phyloP scores from a whole-genome alignment of 2,797 vertebrate genomes.

The Poecilia wingei region DNA sequence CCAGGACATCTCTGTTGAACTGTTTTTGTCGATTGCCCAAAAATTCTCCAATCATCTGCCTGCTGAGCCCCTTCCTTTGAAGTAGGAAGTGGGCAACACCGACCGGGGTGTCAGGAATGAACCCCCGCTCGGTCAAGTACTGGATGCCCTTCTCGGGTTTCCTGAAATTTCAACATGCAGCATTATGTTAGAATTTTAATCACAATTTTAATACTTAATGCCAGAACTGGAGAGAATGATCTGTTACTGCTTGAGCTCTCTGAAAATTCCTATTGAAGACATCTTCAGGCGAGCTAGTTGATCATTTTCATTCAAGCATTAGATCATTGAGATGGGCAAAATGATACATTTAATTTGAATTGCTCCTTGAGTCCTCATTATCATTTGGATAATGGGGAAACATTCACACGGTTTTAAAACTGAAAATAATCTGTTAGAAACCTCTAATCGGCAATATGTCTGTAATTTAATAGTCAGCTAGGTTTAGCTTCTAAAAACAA shows the following conservation, averaged over 20 bases:
- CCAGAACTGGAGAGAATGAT: background rate
- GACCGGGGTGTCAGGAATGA: conserved; percentile 94
- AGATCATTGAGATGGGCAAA: background rate
- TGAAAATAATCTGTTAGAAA: conserved; percentile 6
- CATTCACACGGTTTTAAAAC: conserved; percentile 4
- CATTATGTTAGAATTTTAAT: conserved; percentile 2
- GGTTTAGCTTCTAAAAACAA: background rate
- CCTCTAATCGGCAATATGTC: conserved; percentile 2
- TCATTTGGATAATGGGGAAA: background rate
- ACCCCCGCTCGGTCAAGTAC: conserved; percentile 94
- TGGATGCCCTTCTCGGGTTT: conserved; percentile 97
- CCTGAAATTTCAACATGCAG: conserved; percentile 69
- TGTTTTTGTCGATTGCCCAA: conserved; percentile 97
- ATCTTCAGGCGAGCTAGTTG: background rate
- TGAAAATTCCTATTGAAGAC: background rate
- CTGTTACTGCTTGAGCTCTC: background rate
- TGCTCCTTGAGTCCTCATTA: background rate
- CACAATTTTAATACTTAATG: background rate
- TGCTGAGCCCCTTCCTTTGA: conserved; percentile 95
- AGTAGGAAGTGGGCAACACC: conserved; percentile 97
- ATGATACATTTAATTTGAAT: background rate
- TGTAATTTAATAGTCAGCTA: background rate
- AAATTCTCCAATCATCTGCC: conserved; percentile 98
- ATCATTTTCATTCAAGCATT: background rate
- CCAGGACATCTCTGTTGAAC: conserved; percentile 96